These are phyloP conservation scores for Phacellophora camtschatica DNA, from an alignment of 30 jellyfish, hydroid and myxozoan genomes.

Conservation along the genomic window DNA sequence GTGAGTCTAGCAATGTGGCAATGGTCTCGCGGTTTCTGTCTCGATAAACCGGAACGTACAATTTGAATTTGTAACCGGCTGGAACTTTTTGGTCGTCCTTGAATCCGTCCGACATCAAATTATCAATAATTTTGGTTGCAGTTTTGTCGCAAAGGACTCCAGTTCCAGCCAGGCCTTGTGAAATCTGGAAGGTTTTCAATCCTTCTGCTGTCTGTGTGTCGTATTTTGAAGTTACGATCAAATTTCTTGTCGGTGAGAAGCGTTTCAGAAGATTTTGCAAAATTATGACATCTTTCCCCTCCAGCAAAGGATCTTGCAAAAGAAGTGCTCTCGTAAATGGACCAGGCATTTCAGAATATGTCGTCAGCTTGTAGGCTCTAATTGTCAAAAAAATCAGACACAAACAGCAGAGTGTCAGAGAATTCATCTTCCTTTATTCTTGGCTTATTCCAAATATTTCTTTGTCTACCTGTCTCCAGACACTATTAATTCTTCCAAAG, in stretches of 20 bases:
- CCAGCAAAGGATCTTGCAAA: conserved; percentile 42
- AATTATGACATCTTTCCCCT: conserved; percentile 76
- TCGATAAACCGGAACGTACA: conserved; percentile 74
- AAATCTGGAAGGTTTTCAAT: conserved; percentile 37
- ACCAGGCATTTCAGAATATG: conserved; percentile 35
- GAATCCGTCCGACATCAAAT: conserved; percentile 66
- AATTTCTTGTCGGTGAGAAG: background rate
- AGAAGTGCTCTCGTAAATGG: conserved; percentile 59
- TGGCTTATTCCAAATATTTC: too few species aligned
- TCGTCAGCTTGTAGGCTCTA: background rate
- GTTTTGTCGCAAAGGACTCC: conserved; percentile 67
- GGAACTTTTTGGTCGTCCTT: conserved; percentile 78
- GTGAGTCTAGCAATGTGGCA: conserved; percentile 56
- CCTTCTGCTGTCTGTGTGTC: conserved; percentile 67
- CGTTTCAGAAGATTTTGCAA: conserved; percentile 74
- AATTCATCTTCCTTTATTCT: too few species aligned
- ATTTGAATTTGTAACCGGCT: conserved; percentile 63
- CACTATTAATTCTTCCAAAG: too few species aligned
- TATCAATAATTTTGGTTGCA: conserved; percentile 37
- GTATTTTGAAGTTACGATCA: conserved; percentile 29
- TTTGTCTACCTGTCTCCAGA: too few species aligned
- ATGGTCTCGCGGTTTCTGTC: conserved; percentile 73
- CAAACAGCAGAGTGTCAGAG: background rate
- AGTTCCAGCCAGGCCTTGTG: conserved; percentile 10
- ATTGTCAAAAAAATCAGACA: background rate